Evolutionary conservation across 2,888 invertebrate species (phyloP), one percentile per base, ranked within the genome.

Genomic region (Spisula subtruncata): DNA sequence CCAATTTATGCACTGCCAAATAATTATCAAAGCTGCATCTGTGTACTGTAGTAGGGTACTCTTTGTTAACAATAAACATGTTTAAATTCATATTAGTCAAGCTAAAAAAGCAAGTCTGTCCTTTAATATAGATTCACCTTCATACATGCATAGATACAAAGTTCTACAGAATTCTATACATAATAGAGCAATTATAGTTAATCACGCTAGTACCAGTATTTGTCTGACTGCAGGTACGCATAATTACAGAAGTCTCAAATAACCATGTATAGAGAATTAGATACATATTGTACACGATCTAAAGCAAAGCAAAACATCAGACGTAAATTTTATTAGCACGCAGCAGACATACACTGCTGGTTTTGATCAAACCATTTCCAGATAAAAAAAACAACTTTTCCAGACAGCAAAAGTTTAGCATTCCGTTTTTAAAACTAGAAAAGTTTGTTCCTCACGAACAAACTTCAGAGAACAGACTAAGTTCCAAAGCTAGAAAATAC

Each of bases 361-460:
- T 75, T 75, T 32, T 75, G 75, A 75, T 75, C 75, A 32, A 32
- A 32, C 75, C 32, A 75, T 75, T 75, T 75, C 75, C 75, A 75
- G 35, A 25, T 18, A 75, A 75, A 60, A 41, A 75, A 75, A 32
- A 32, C 16, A 75, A 75, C 75, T 32, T 25, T 75, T 32, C 75
- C 18, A 75, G 75, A 75, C 75, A 75, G 18, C 10, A 35, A 75
- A 75, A 75, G 10, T 32, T 75, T 35, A 25, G n/a, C n/a, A 66
- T n/a, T 66, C 25, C 60, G 0, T 66, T 25, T n/a, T 66, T 66
- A n/a, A 66, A 66, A 66, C 60, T 25, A 66, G 60, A 66, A n/a
- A 66, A 51, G 12, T 51, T 66, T 25, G 25, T n/a, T 66, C n/a
- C 25, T 66, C 25, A 25, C 4, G 25, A 66, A 66, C 60, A 66